These are phyloP conservation scores for Piezodorus guildinii DNA, from an alignment of 1,140 invertebrate species.

Conservation along the genomic window DNA sequence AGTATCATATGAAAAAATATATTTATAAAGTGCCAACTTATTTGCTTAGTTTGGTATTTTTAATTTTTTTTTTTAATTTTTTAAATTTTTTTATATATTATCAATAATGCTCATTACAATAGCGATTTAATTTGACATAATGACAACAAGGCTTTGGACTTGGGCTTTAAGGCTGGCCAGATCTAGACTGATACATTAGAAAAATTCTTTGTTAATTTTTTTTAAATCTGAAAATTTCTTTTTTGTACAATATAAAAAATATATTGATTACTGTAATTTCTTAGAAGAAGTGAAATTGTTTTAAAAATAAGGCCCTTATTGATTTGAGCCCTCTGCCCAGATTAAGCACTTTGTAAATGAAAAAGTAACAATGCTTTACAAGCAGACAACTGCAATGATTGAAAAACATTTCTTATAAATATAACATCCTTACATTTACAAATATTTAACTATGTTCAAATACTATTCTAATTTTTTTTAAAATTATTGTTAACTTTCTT, in stretches of 20 bases:
- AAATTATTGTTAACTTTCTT: no score
- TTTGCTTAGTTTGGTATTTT: background rate
- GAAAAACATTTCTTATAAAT: background rate
- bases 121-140: slow-evolving; percentile 10
- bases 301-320: background rate
- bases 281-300: background rate
- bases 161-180: slow-evolving; percentile 10
- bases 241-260: slow-evolving; percentile 14
- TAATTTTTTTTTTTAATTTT: no score
- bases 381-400: slow-evolving; percentile 8
- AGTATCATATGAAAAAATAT: slow-evolving; percentile 12
- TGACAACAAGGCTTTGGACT: slow-evolving; percentile 13
- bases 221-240: background rate
- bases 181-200: background rate
- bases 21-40: slow-evolving; percentile 13
- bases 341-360: slow-evolving; percentile 1
- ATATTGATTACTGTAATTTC: background rate
- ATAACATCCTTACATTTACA: background rate
- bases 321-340: slow-evolving; percentile 7
- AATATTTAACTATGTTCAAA: background rate
- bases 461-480: no score
- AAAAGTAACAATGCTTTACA: background rate
- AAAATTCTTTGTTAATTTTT: background rate
- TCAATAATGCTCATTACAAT: background rate
- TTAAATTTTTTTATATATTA: no score